Base-by-base conservation (phyloP, 2,113 vertebrate genomes). In the Phalacrocorax aristotelis region DNA sequence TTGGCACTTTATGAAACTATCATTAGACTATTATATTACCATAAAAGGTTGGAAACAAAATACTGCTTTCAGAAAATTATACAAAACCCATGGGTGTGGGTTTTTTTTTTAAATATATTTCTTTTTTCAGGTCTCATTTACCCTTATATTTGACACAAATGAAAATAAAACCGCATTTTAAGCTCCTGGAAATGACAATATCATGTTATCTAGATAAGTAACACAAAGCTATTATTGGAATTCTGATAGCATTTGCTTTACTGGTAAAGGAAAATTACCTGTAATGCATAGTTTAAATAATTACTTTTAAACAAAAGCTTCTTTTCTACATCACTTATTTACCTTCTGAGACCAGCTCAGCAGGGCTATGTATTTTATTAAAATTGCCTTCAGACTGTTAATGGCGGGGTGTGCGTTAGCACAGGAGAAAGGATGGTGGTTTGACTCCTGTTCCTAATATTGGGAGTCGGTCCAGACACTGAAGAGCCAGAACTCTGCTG, bases 221-320 rank as follows among this genome's bases (percentile, higher is more conserved):
- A 97, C 72, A 89, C 96, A 91, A 96, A 97, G 95, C 97, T 95
- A 93, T 96, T 97, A 98, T 97, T 98, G 98, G 97, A 98, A 98
- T 98, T 98, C 98, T 97, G 97, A 98, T 98, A 98, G 97, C 97
- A 98, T 97, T 98, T 97, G 83, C 97, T 95, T 97, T 98, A 96
- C 95, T 94, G 89, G 96, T 98, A 96, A 98, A 98, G 96, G 98
- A 98, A 98, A 98, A 98, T 98, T 98, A 98, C 98, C 98, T 98
- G 97, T 98, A 98, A 98, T 98, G 96, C 97, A 96, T 97, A 98
- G 98, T 98, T 98, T 98, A 98, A 98, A 98, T 98, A 98, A 98
- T 98, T 98, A 98, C 98, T 98, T 98, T 98, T 97, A 98, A 98
- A 98, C 98, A 98, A 98, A 98, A 98, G 97, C 97, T 97, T 96